Evolutionary conservation across 1,140 invertebrate species (phyloP).

Genomic region (Dendroctonus valens): DNA sequence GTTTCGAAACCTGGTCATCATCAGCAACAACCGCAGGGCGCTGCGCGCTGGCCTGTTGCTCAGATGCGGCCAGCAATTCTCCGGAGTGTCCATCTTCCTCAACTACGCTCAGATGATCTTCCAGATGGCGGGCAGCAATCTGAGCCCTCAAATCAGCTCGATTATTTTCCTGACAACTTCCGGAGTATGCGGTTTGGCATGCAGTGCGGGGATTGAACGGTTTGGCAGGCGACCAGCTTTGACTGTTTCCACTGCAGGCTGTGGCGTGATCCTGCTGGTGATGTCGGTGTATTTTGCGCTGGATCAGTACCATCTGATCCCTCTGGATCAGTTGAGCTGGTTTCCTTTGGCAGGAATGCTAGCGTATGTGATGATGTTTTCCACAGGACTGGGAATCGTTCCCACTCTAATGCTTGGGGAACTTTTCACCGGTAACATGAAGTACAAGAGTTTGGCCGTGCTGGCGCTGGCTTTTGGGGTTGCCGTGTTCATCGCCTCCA

Average conservation of each 20-base stretch:
- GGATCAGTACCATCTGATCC: conserved; percentile 36
- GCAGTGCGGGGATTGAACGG: conserved; percentile 66
- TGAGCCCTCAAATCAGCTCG: conserved; percentile 31
- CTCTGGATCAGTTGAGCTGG: conserved; percentile 40
- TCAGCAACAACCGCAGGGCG: conserved; percentile 41
- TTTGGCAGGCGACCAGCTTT: conserved; percentile 67
- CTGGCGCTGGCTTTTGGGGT: conserved; percentile 17
- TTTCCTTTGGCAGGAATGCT: conserved; percentile 42
- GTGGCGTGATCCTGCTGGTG: conserved; percentile 54
- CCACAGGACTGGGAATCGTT: conserved; percentile 36
- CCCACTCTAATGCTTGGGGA: conserved; percentile 43
- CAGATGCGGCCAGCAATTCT: conserved; percentile 32
- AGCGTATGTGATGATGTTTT: conserved; percentile 35
- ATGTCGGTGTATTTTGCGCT: conserved; percentile 62
- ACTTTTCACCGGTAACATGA: conserved; percentile 45
- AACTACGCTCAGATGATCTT: conserved; percentile 43
- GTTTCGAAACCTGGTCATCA: conserved; percentile 35
- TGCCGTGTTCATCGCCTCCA: background rate
- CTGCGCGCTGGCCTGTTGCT: conserved; percentile 36
- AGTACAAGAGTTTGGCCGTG: conserved; percentile 39
- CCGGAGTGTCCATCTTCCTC: conserved; percentile 32
- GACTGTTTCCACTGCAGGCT: conserved; percentile 58
- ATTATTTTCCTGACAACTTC: conserved; percentile 53
- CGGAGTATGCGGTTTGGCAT: conserved; percentile 60
- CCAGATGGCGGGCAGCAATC: conserved; percentile 39